Evolutionary conservation across 2,888 invertebrate species (phyloP), one percentile per base, ranked within the genome.

Genomic region (Ectemnius lituratus): DNA sequence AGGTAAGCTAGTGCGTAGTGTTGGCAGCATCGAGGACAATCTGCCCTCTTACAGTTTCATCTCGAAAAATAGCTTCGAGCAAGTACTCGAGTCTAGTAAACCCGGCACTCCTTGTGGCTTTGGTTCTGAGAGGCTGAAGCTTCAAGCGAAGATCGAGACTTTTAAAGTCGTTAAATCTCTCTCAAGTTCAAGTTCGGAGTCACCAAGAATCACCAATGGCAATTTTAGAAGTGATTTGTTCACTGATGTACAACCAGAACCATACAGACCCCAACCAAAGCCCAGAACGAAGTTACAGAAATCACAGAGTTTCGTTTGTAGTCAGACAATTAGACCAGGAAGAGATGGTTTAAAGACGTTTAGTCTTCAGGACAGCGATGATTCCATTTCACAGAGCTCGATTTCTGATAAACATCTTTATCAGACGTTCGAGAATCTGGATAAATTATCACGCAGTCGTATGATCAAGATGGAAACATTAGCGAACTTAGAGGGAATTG

Each of bases 1-100:
- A 90, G 90, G 90, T 90, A 90, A 90, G 90, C 88, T 90, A 87
- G 88, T 79, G 66, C 85, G 82, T 73, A 85, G 82, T 74, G 57
- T 67, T 5, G 73, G 79, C 70, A 85, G 84, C 37, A 70, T 85
- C 20, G 78, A 85, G 1, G 75, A 86, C 68, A 68, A 84, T 60
- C n/a, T 45, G 1, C 68, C 77, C n/a, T 79, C 85, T 61, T 87
- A 83, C 56, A 89, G 88, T 79, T 88, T 88, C 61, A 68, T 86
- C 1, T 86, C 86, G 37, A 81, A 69, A 23, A 80, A 80, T 18
- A 85, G 82, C 47, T 75, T 83, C 46, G 87, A 86, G 47, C 73
- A 82, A n/a, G 70, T 81, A 4, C 5, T 69, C 61, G 78, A 82
- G 20, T 5, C 16, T 16, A 45, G n/a, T n/a, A 62, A 56, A 4